Conservation (phyloP, 2,113 vertebrate species). For the Notothenia rossii region DNA sequence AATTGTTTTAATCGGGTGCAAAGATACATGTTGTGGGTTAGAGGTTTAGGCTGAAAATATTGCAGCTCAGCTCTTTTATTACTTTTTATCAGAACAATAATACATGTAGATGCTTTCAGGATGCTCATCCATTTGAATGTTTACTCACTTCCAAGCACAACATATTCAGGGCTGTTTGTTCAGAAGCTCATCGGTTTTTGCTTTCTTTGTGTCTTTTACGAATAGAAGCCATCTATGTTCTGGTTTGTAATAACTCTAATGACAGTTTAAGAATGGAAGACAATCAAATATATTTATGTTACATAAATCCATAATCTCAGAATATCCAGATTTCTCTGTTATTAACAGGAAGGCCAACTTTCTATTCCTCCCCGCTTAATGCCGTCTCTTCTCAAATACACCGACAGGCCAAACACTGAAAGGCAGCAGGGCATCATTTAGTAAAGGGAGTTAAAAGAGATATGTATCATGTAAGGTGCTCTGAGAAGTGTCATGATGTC, state of each 20-base stretch:
- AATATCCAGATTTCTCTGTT: constrained; percentile 18
- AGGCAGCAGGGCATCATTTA: neutral
- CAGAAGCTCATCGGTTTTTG: neutral
- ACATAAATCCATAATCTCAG: constrained; percentile 7
- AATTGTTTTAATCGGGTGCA: constrained; percentile 36
- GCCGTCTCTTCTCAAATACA: constrained; percentile 8
- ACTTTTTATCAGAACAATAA: constrained; percentile 17
- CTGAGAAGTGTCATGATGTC: constrained; percentile 47
- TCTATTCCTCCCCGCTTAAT: neutral
- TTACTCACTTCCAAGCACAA: constrained; percentile 2
- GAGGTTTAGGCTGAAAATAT: constrained; percentile 9
- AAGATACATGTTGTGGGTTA: neutral
- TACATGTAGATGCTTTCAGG: neutral
- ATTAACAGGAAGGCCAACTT: neutral
- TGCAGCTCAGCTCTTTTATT: constrained; percentile 15
- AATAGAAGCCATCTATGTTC: constrained; percentile 14
- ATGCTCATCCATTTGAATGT: constrained; percentile 5
- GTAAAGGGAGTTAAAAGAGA: constrained; percentile 47
- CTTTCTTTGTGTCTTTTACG: constrained; percentile 12
- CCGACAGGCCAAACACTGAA: constrained; percentile 16
- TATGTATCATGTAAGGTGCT: constrained; percentile 39
- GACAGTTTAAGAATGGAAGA: constrained; percentile 13
- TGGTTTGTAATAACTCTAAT: constrained; percentile 4
- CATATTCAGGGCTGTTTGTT: constrained; percentile 16
- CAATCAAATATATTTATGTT: constrained; percentile 17